These are phyloP conservation scores for Anolis apletophallus DNA, from an alignment of 2,797 vertebrate genomes.

Conservation along the genomic window DNA sequence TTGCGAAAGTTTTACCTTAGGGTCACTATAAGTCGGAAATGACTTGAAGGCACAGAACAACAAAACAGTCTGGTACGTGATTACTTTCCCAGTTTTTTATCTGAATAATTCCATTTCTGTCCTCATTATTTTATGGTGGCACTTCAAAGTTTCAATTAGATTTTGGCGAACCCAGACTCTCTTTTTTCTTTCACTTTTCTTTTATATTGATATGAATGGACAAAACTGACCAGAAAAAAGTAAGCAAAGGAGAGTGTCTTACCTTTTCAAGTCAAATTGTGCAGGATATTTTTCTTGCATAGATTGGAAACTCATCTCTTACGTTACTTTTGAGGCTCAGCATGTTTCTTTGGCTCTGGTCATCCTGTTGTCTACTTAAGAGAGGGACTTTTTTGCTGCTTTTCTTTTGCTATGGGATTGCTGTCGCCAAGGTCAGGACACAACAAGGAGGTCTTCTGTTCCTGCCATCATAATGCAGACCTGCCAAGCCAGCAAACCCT, in stretches of 20 bases:
- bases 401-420: not conserved
- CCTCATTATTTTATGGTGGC: too few relatives aligned
- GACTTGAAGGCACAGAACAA: too few relatives aligned
- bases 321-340: not conserved
- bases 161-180: not conserved
- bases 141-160: not conserved
- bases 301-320: not conserved
- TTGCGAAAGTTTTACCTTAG: too few relatives aligned
- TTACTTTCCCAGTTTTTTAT: not conserved
- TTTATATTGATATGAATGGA: not conserved
- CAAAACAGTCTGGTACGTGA: not conserved
- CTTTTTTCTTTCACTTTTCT: not conserved
- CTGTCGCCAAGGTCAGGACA: not conserved
- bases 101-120: not conserved
- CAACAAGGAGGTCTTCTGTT: not conserved
- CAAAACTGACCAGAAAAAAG: not conserved
- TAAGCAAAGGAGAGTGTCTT: not conserved
- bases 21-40: too few relatives aligned
- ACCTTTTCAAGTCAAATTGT: constrained; percentile 33
- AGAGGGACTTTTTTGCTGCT: not conserved
- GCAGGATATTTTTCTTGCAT: constrained; percentile 13
- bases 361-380: not conserved
- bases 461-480: not conserved
- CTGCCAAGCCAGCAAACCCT: not conserved
- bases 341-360: not conserved